phyloP scores from a whole-genome alignment of 1,140 invertebrate species.

The Drosophila saltans region DNA sequence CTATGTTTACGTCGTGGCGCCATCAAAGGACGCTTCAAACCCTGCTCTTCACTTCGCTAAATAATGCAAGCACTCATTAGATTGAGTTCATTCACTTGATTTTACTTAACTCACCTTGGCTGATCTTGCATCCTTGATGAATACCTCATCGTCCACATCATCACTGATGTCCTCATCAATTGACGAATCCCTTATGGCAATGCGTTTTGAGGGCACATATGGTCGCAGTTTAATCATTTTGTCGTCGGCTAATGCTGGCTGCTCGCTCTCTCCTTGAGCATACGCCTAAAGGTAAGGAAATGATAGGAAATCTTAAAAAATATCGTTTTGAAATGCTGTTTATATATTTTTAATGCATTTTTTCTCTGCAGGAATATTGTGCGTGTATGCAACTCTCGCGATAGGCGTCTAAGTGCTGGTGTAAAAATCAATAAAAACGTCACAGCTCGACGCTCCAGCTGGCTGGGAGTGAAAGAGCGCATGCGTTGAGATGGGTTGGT shows the following conservation, averaged over 20 bases:
- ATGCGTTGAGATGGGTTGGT: constrained; percentile 37
- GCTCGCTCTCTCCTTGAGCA: neutral
- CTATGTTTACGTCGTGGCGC: constrained; percentile 86
- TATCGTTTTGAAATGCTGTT: constrained; percentile 5
- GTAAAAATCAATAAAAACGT: constrained; percentile 74
- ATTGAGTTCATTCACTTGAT: neutral
- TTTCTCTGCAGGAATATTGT: constrained; percentile 25
- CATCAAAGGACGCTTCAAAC: constrained; percentile 90
- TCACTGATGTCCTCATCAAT: constrained; percentile 82
- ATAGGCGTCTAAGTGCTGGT: constrained; percentile 55
- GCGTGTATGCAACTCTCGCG: constrained; percentile 31
- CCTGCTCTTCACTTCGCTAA: constrained; percentile 88
- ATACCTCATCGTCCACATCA: constrained; percentile 91
- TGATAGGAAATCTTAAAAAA: neutral
- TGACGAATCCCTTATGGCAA: constrained; percentile 81
- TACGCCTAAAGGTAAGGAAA: constrained; percentile 32
- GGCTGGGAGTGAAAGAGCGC: constrained; percentile 20
- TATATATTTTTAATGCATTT: constrained; percentile 37
- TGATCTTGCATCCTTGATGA: constrained; percentile 88
- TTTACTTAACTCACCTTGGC: constrained; percentile 63
- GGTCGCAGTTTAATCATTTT: constrained; percentile 83
- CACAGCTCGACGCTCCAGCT: constrained; percentile 60
- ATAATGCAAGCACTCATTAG: constrained; percentile 27
- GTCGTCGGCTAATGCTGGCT: neutral
- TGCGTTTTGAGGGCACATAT: constrained; percentile 82